phyloP scores from a whole-genome alignment of 2,113 vertebrate genomes.

The Vireo altiloquus region DNA sequence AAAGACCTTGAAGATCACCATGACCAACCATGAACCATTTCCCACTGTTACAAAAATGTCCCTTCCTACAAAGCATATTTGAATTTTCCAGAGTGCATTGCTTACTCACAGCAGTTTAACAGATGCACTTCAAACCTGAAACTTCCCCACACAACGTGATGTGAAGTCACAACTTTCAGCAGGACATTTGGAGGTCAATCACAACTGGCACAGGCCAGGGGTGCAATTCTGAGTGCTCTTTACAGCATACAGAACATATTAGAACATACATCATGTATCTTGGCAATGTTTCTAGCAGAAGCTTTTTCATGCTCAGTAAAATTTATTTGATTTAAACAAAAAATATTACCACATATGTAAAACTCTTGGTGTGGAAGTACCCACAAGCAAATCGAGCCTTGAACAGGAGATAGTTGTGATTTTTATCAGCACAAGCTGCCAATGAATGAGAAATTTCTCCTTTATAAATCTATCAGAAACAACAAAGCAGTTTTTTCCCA shows the following conservation, averaged over 20 bases:
- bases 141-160: background rate
- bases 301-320: background rate
- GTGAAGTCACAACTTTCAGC: background rate
- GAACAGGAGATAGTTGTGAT: background rate
- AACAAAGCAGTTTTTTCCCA: background rate
- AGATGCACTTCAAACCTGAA: too few relatives aligned
- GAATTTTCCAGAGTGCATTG: background rate
- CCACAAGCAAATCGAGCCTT: background rate
- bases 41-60: background rate
- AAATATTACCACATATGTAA: background rate
- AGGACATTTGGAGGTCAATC: background rate
- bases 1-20: background rate
- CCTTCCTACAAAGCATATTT: background rate
- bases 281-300: accelerated
- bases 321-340: background rate
- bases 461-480: background rate
- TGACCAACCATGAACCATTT: background rate
- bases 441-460: background rate
- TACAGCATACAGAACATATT: background rate
- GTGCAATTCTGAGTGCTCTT: background rate
- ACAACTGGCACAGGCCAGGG: background rate
- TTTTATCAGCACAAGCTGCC: background rate
- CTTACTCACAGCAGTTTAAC: background rate
- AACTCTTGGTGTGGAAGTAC: background rate
- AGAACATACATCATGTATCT: accelerated